A percentile compares a stretch with the other conserved stretches of the same genome.
Evolutionary conservation across 2,888 invertebrate genomes (phyloP).

Genomic region (Tachystola acroxantha): DNA sequence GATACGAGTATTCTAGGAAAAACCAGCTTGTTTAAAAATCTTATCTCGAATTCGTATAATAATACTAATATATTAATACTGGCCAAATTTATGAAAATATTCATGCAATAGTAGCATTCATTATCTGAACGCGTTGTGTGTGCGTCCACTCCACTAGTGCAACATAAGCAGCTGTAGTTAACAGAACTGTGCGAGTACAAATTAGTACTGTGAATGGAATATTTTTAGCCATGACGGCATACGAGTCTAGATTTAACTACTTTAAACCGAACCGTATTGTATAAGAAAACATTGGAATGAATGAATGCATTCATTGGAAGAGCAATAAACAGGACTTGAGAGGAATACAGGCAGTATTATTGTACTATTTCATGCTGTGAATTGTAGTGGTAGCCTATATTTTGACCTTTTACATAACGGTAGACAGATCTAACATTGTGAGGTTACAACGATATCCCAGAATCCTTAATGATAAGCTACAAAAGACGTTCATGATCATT

Average conservation of each 20-base stretch:
- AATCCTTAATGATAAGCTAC: too few species aligned
- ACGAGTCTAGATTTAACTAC: not conserved
- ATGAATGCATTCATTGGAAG: not conserved
- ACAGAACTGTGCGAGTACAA: constrained; percentile 23
- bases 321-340: not conserved
- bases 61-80: too few species aligned
- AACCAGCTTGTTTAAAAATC: too few species aligned
- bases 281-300: not conserved
- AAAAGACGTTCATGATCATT: too few species aligned
- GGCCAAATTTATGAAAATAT: constrained; percentile 11
- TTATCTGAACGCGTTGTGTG: constrained; percentile 33
- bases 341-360: too few species aligned
- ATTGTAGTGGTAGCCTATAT: too few species aligned
- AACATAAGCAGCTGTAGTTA: constrained; percentile 27
- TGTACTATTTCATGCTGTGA: too few species aligned
- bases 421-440: too few species aligned
- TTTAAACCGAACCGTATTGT: not conserved
- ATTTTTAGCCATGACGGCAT: constrained; percentile 37
- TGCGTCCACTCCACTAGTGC: constrained; percentile 26
- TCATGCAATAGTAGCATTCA: constrained; percentile 37
- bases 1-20: too few species aligned
- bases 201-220: constrained; percentile 33
- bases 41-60: too few species aligned
- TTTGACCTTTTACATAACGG: too few species aligned
- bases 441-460: too few species aligned